Conservation (phyloP, 1,140 invertebrate genomes). For the Chionoecetes opilio region DNA sequence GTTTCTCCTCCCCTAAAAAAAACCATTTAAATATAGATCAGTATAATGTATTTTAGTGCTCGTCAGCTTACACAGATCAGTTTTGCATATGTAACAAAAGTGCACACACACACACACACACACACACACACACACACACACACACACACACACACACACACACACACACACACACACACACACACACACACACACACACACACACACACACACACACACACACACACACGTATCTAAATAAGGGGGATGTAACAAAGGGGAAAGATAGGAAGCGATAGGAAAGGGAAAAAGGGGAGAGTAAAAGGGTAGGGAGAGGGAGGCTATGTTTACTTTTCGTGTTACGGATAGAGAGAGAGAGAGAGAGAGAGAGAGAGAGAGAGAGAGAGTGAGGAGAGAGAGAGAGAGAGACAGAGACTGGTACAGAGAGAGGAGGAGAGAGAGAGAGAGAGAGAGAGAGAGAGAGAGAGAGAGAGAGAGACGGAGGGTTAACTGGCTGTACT, state of each 20-base stretch:
- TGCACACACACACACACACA: conserved; percentile 16
- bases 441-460: conserved; percentile 27
- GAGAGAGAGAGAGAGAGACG: not conserved
- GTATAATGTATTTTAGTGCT: not conserved
- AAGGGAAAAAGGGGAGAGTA: not conserved
- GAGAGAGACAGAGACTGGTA: not conserved
- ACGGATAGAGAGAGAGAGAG: not conserved
- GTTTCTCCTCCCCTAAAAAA: too few relatives aligned
- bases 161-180: conserved; percentile 27
- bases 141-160: conserved; percentile 13
- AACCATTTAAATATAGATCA: not conserved
- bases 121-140: conserved; percentile 27
- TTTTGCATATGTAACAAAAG: not conserved
- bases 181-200: conserved; percentile 27
- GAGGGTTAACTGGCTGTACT: not conserved
- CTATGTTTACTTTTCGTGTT: not conserved
- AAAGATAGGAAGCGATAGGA: not conserved
- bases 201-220: conserved; percentile 25
- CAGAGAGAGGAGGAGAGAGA: not conserved
- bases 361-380: conserved; percentile 9
- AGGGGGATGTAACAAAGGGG: not conserved
- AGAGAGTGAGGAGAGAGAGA: not conserved
- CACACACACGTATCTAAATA: not conserved
- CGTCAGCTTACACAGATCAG: not conserved
- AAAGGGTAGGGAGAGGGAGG: not conserved